Conservation (phyloP, 2,113 vertebrate genomes). For the Solea senegalensis region DNA sequence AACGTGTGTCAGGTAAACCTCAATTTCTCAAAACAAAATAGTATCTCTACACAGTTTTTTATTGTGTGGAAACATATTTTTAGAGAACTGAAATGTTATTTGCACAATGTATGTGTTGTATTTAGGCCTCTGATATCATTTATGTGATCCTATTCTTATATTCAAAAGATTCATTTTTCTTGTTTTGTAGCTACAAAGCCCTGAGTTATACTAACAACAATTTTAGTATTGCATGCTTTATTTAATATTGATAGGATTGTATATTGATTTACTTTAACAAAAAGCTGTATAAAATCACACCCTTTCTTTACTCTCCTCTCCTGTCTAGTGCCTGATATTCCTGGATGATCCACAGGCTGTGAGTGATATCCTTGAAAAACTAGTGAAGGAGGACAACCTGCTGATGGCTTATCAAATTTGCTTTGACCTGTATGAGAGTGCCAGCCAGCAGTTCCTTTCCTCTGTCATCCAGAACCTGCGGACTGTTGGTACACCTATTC, state of each 20-base stretch:
- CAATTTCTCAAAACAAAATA: background rate
- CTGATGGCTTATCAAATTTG: constrained; percentile 99
- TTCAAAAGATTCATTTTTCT: too few species aligned
- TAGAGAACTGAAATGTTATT: background rate
- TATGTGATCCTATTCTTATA: too few species aligned
- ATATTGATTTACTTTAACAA: background rate
- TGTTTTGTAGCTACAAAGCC: too few species aligned
- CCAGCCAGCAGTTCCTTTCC: constrained; percentile 98
- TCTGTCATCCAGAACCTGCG: constrained; percentile 97
- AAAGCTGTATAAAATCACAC: constrained; percentile 5
- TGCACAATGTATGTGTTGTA: background rate
- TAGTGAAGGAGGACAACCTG: constrained; percentile 98
- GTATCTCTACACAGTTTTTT: background rate
- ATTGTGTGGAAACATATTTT: background rate
- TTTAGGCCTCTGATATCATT: too few species aligned
- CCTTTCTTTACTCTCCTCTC: background rate
- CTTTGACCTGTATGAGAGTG: constrained; percentile 98
- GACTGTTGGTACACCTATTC: constrained; percentile 93
- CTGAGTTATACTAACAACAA: too few species aligned
- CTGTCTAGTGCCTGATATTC: constrained; percentile 94
- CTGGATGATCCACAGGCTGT: constrained; percentile 98
- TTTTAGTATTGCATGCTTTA: background rate
- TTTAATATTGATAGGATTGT: background rate
- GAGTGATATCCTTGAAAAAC: constrained; percentile 97
- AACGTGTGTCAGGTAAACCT: constrained; percentile 94